These are phyloP conservation scores for Leptinotarsa peninsularis DNA, from an alignment of 2,888 invertebrate species.

Conservation along the genomic window DNA sequence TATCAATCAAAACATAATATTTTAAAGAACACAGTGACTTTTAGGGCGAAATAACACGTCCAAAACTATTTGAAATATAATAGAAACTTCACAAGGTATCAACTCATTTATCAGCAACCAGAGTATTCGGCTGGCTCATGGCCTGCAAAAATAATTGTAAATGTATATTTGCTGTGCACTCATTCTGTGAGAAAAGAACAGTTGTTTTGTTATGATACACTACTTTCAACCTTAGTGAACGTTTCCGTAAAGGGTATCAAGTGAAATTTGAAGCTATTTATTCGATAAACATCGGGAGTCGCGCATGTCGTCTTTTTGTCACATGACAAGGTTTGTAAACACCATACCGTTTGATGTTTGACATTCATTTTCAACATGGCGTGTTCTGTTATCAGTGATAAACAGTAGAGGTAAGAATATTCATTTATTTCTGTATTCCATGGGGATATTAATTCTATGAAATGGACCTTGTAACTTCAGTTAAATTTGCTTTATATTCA, in stretches of 20 bases:
- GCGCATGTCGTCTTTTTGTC: constrained; percentile 50
- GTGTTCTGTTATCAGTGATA: constrained; percentile 58
- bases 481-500: background rate
- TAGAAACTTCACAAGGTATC: background rate
- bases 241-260: background rate
- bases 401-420: constrained; percentile 56
- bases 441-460: constrained; percentile 17
- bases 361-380: constrained; percentile 59
- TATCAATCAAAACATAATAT: too few species aligned
- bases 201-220: background rate
- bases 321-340: constrained; percentile 56
- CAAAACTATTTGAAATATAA: background rate
- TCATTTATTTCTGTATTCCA: constrained; percentile 35
- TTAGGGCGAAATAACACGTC: background rate
- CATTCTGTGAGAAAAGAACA: background rate
- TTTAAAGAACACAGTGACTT: background rate
- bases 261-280: background rate
- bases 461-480: constrained; percentile 1
- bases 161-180: constrained; percentile 3
- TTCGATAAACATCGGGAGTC: constrained; percentile 21
- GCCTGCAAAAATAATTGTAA: constrained; percentile 2
- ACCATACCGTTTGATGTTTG: constrained; percentile 55
- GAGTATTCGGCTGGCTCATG: background rate
- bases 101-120: background rate
- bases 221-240: constrained; percentile 3